Evolutionary conservation across 2,113 vertebrate species (phyloP).

Genomic region (Sinocyclocheilus maitianheensis): DNA sequence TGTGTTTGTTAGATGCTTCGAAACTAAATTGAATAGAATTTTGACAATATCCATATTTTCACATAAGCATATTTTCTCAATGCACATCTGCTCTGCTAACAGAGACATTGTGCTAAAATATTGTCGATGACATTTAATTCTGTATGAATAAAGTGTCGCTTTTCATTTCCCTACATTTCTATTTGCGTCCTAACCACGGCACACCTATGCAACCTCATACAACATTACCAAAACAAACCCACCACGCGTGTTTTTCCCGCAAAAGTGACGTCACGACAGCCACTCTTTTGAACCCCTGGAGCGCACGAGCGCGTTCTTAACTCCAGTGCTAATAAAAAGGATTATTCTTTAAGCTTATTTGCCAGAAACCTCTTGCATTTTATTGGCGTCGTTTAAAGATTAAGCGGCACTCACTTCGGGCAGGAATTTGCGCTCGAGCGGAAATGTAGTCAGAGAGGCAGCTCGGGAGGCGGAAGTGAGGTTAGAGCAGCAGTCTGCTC

Average conservation of each 20-base stretch:
- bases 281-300: slow-evolving; percentile 51
- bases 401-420: background rate
- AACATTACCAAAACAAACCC: slow-evolving; percentile 78
- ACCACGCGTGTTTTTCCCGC: slow-evolving; percentile 78
- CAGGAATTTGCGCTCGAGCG: slow-evolving; percentile 59
- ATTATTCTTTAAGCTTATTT: background rate
- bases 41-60: no score
- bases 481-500: slow-evolving; percentile 69
- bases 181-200: background rate
- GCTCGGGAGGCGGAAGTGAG: slow-evolving; percentile 79
- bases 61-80: no score
- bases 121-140: background rate
- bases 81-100: no score
- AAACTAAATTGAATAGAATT: background rate
- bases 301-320: background rate
- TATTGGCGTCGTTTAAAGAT: background rate
- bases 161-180: background rate
- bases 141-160: background rate
- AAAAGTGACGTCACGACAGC: slow-evolving; percentile 73
- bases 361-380: background rate
- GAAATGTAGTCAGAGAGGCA: slow-evolving; percentile 63
- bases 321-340: background rate
- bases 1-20: background rate
- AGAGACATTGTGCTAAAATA: background rate
- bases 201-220: background rate